Evolutionary conservation across 2,888 invertebrate genomes (phyloP).

Genomic region (Seira musarum): DNA sequence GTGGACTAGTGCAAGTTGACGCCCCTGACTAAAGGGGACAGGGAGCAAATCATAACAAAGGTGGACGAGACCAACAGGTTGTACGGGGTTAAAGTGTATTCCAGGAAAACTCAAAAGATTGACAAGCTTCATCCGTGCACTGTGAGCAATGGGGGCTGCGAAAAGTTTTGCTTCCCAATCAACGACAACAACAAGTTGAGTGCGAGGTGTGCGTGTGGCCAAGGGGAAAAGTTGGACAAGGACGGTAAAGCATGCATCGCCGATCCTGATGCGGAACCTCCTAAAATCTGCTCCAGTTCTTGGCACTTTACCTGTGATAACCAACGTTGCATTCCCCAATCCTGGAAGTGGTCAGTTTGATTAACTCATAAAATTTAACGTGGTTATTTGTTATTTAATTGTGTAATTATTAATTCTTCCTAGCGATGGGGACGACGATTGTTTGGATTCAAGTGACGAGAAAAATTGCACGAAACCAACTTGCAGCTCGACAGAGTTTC

Average conservation of each 20-base stretch:
- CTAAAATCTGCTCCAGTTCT: slow-evolving; percentile 89
- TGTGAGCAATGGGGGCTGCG: slow-evolving; percentile 89
- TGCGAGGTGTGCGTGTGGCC: slow-evolving; percentile 91
- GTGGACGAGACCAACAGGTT: slow-evolving; percentile 92
- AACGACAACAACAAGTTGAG: slow-evolving; percentile 59
- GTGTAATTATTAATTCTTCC: slow-evolving; percentile 23
- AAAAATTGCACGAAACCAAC: slow-evolving; percentile 92
- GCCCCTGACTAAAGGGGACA: slow-evolving; percentile 83
- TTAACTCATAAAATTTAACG: too few relatives aligned
- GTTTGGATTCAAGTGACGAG: slow-evolving; percentile 95
- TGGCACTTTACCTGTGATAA: slow-evolving; percentile 97
- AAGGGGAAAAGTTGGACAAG: slow-evolving; percentile 85
- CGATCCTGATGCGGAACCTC: slow-evolving; percentile 89
- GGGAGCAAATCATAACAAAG: slow-evolving; percentile 87
- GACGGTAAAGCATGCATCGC: slow-evolving; percentile 82
- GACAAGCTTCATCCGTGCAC: slow-evolving; percentile 85
- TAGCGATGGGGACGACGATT: slow-evolving; percentile 88
- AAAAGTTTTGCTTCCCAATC: slow-evolving; percentile 95
- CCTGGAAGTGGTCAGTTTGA: slow-evolving; percentile 78
- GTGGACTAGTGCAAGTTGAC: slow-evolving; percentile 83
- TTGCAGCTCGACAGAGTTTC: slow-evolving; percentile 92
- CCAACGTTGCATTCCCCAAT: slow-evolving; percentile 91
- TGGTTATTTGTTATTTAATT: slow-evolving; percentile 16
- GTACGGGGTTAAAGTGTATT: slow-evolving; percentile 93
- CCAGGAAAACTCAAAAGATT: slow-evolving; percentile 82